phyloP scores from a whole-genome alignment of 2,797 vertebrate species.

The Amblyraja radiata region DNA sequence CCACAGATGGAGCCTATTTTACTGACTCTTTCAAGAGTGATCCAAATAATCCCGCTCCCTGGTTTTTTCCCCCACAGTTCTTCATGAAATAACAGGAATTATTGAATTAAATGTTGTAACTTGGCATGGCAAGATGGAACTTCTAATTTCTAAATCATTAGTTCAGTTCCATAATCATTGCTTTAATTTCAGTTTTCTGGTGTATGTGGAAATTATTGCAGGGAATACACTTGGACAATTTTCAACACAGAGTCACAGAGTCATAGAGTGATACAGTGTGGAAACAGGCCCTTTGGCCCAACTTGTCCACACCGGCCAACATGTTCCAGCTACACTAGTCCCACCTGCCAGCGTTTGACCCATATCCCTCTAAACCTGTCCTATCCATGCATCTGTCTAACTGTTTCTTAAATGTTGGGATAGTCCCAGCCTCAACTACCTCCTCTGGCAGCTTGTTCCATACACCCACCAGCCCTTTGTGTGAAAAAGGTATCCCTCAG shows the following conservation, averaged over 20 bases:
- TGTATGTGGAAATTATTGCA: background rate
- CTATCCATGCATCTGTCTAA: no score
- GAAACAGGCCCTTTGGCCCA: no score
- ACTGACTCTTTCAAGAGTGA: background rate
- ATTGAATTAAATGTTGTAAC: background rate
- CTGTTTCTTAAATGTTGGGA: no score
- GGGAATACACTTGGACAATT: background rate
- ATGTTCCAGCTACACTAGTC: no score
- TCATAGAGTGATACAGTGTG: no score
- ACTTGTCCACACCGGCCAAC: no score
- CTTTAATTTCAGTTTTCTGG: background rate
- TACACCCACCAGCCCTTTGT: no score
- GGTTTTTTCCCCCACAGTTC: background rate
- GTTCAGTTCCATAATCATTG: background rate
- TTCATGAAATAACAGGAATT: background rate
- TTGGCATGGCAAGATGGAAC: background rate
- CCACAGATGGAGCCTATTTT: background rate
- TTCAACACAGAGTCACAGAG: background rate
- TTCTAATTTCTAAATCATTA: background rate
- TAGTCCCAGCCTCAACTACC: no score
- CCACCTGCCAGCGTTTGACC: no score
- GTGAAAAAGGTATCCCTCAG: no score
- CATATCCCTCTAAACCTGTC: no score
- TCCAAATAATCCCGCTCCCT: background rate
- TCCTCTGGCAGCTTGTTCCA: no score